Percentiles rank a stretch among this genome's conserved stretches.
These are phyloP conservation scores for Anorthoa munda DNA, from an alignment of 2,888 invertebrate species.

Conservation along the genomic window DNA sequence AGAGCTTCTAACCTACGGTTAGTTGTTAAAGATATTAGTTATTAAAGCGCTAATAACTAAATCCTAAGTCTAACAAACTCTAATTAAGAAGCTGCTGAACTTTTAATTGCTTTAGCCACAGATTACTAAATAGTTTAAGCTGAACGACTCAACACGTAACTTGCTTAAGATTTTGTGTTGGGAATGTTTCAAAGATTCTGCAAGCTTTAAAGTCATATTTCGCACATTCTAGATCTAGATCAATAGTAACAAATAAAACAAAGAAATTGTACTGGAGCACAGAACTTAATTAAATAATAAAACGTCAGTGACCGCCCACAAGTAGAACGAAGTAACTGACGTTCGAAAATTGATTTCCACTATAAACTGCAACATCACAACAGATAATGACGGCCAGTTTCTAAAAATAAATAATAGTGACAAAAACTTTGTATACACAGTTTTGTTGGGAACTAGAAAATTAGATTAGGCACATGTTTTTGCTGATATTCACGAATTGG, in stretches of 20 bases:
- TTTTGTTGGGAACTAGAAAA: slow-evolving; percentile 20
- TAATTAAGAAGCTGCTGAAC: slow-evolving; percentile 7
- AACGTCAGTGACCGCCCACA: slow-evolving; percentile 35
- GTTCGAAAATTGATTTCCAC: slow-evolving; percentile 42
- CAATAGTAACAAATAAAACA: slow-evolving; percentile 33
- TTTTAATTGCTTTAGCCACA: slow-evolving; percentile 11
- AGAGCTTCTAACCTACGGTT: not conserved
- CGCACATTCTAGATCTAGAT: not conserved
- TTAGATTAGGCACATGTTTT: slow-evolving; percentile 6
- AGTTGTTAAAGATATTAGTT: not conserved
- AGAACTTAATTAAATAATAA: slow-evolving; percentile 44
- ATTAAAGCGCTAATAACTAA: not conserved
- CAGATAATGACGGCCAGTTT: slow-evolving; percentile 5
- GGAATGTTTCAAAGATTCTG: not conserved
- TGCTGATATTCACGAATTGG: not conserved
- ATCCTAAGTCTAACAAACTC: slow-evolving; percentile 2
- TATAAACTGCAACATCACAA: slow-evolving; percentile 27
- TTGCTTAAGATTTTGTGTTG: not conserved
- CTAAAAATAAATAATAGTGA: slow-evolving; percentile 29
- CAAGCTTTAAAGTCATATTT: not conserved
- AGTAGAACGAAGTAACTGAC: slow-evolving; percentile 35
- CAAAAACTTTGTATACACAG: slow-evolving; percentile 17
- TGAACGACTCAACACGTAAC: not conserved
- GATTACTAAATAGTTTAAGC: not conserved
- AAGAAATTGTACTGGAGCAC: slow-evolving; percentile 22